phyloP scores from a whole-genome alignment of 2,888 invertebrate genomes.

The Fragum sueziense region DNA sequence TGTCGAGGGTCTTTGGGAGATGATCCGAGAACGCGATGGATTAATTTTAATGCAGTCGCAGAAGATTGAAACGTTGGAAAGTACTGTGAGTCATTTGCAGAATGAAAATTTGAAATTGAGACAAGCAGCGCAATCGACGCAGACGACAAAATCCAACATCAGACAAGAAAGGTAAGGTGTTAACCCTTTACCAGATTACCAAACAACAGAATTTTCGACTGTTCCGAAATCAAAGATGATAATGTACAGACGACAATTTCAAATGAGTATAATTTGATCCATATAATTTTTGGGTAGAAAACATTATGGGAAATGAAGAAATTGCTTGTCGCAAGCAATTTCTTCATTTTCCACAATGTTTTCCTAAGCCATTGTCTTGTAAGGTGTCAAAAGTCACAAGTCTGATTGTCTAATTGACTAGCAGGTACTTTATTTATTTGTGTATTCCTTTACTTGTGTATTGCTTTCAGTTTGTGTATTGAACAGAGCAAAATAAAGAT shows the following conservation, averaged over 20 bases:
- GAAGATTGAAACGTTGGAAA: constrained; percentile 55
- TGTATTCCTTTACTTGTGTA: too few relatives aligned
- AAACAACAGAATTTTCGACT: background rate
- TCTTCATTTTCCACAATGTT: background rate
- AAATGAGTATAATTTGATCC: too few relatives aligned
- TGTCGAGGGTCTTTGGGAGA: constrained; percentile 50
- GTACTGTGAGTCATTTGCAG: constrained; percentile 45
- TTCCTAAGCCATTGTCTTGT: too few relatives aligned
- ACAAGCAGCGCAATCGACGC: constrained; percentile 18
- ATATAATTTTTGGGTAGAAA: too few relatives aligned
- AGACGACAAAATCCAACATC: constrained; percentile 15
- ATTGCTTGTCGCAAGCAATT: background rate
- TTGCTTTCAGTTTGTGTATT: too few relatives aligned
- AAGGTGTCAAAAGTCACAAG: too few relatives aligned
- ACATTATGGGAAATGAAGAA: too few relatives aligned
- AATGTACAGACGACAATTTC: too few relatives aligned
- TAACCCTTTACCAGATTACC: background rate
- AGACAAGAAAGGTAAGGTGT: constrained; percentile 31
- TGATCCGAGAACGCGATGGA: constrained; percentile 58
- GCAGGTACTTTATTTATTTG: too few relatives aligned
- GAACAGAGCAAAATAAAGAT: too few relatives aligned
- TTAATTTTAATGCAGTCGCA: constrained; percentile 59
- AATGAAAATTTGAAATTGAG: constrained; percentile 52
- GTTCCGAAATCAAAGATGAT: background rate
- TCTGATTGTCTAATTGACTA: too few relatives aligned